Evolutionary conservation across 2,113 vertebrate species (phyloP), one percentile per base, ranked within the genome.

Genomic region (Orthonyx spaldingii): DNA sequence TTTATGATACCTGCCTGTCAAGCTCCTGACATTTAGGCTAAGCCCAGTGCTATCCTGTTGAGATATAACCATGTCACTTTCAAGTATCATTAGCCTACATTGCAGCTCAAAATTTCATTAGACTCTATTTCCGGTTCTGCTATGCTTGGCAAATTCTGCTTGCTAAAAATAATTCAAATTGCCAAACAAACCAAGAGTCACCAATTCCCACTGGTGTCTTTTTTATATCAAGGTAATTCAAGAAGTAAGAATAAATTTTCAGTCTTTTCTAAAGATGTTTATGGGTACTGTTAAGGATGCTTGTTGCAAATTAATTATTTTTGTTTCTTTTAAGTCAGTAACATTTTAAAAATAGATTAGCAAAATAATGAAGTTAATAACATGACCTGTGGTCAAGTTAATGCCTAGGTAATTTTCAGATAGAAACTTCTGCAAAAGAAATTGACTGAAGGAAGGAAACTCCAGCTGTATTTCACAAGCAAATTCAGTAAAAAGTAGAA

Each of bases 401-500:
- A 83, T 78, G 35, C 41, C 74, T 87, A 97, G 71, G 83, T 97
- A 71, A 66, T 83, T 85, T 93, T 82, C 65, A 95, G 76, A 81
- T 88, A 97, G 76, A 97, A 92, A 68, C 65, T 89, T 91, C 81
- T 95, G 72, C 32, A 97, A 96, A 96, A 96, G 95, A 96, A 83
- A 85, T 65, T 64, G 66, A 94, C 63, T 95, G 97, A 84, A 91
- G 82, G 87, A 97, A 96, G 93, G 79, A 97, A 97, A 89, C 84
- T 97, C 82, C 69, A 53, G 33, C 89, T 97, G 47, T 78, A 92
- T 78, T 96, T 97, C 59, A 69, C 56, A 88, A 96, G 86, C 33
- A 96, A 92, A 83, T 93, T 95, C 41, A 94, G 26, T 89, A 91
- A 91, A 90, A 96, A 89, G 91, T 97, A 94, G 81, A 96, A 97